Percentiles rank a stretch among this genome's conserved stretches.
Evolutionary conservation across 2,113 vertebrate genomes (phyloP).

Genomic region (Tautogolabrus adspersus): DNA sequence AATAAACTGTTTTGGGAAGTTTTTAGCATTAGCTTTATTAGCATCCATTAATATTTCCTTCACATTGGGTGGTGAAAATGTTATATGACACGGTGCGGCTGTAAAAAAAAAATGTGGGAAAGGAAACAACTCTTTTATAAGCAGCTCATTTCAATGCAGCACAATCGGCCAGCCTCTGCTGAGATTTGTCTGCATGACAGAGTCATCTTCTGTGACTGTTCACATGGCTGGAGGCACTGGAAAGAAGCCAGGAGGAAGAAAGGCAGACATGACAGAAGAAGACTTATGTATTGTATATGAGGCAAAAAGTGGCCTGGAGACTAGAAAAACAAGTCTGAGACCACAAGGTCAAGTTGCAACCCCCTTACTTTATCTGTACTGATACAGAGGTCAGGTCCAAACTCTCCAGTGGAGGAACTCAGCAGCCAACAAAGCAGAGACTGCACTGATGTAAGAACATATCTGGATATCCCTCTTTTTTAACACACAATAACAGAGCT

Average conservation of each 20-base stretch:
- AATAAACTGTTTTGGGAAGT: background rate
- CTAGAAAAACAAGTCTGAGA: constrained; percentile 70
- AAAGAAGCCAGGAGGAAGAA: constrained; percentile 65
- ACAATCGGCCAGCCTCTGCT: constrained; percentile 53
- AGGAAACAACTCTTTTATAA: constrained; percentile 57
- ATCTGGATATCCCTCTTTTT: background rate
- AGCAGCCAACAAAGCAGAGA: constrained; percentile 22
- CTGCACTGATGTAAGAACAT: background rate
- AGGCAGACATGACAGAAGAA: constrained; percentile 60
- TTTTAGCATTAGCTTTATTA: constrained; percentile 13
- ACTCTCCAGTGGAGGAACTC: background rate
- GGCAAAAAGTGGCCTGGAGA: constrained; percentile 56
- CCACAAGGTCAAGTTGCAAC: constrained; percentile 66
- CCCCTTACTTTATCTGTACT: constrained; percentile 7
- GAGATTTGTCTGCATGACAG: constrained; percentile 59
- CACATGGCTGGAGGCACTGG: constrained; percentile 56
- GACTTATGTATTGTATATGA: constrained; percentile 65
- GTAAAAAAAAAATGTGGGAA: constrained; percentile 27
- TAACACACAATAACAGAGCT: background rate
- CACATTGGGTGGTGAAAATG: constrained; percentile 23
- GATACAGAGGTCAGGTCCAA: constrained; percentile 1
- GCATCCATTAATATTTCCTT: constrained; percentile 36
- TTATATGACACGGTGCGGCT: constrained; percentile 21
- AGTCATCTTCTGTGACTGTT: constrained; percentile 69
- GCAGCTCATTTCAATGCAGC: constrained; percentile 68